Evolutionary conservation across 2,888 invertebrate species (phyloP), one percentile per base, ranked within the genome.

Genomic region (Lithophane socia): DNA sequence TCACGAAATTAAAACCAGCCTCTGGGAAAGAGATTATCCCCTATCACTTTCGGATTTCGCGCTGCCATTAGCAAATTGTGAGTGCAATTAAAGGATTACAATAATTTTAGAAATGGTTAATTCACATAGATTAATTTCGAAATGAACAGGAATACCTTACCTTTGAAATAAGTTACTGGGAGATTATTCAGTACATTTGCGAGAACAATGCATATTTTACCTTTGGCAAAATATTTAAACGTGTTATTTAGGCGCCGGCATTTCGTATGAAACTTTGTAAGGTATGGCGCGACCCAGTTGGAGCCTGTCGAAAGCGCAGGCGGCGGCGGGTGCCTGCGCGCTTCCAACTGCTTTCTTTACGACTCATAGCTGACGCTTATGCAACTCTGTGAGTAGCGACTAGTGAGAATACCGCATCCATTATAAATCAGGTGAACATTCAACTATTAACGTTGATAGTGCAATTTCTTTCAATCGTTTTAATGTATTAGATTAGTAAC

Each of bases 331-430:
- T 63, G 79, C 56, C 79, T 65, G 71, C 65, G 24, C 49, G 52
- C 44, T 68, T 61, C 60, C 67, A 75, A 72, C 65, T 80, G 79
- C 82, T 88, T 88, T 85, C 84, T 85, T 86, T 81, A 85, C 80
- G 73, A 82, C 76, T 85, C 86, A 87, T 87, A 82, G 84, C 81
- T 75, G 75, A 72, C 77, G 64, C 65, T 91, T 90, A 90, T 84
- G 83, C 88, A 90, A 92, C 78, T 73, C 75, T 82, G 76, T 84
- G 84, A 85, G 80, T 65, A 80, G 64, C 69, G 60, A 83, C 21
- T 61, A 24, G 0, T 44, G 37, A 85, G 77, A 81, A 83, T 79
- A 87, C 80, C 75, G 80, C 83, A 85, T 82, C 67, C 78, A 85
- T 85, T 82, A 84, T 75, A 80, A 79, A 80, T 77, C 79, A 75